phyloP scores from a whole-genome alignment of 2,113 vertebrate species.

The Corvus hawaiiensis region DNA sequence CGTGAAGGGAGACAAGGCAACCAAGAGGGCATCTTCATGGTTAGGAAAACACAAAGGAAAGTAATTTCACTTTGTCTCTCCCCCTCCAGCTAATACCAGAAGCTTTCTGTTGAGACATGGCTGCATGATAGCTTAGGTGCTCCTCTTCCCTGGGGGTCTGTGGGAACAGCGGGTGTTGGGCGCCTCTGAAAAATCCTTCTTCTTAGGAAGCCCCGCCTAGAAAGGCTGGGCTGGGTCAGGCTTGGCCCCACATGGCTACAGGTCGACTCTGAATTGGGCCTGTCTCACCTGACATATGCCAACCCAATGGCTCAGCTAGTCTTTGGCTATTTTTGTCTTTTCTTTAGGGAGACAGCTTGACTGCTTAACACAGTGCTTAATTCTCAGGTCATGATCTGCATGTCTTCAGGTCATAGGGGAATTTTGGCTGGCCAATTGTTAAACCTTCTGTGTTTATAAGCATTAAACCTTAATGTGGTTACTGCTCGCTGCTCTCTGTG shows the following conservation, averaged over 20 bases:
- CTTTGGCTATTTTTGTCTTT: conserved; percentile 61
- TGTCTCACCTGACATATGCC: conserved; percentile 43
- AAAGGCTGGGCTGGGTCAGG: conserved; percentile 10
- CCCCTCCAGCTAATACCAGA: background rate
- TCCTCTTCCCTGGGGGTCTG: background rate
- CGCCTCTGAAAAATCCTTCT: conserved; percentile 8
- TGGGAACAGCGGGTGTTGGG: background rate
- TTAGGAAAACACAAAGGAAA: background rate
- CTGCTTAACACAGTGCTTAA: conserved; percentile 45
- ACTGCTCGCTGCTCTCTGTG: background rate
- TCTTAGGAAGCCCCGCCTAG: background rate
- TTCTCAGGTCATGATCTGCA: conserved; percentile 50
- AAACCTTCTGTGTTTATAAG: conserved; percentile 51
- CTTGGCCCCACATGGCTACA: background rate
- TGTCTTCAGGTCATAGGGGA: conserved; percentile 45
- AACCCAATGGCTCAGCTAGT: conserved; percentile 44
- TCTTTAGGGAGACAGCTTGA: conserved; percentile 60
- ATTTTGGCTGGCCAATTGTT: conserved; percentile 43
- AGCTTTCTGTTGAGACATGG: background rate
- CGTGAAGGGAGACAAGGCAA: background rate
- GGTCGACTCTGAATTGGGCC: background rate
- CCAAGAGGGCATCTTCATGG: background rate
- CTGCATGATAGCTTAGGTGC: background rate
- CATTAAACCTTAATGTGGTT: conserved; percentile 43
- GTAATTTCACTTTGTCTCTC: background rate